phyloP scores from a whole-genome alignment of 2,888 invertebrate species.

The Asteroscopus sphinx region DNA sequence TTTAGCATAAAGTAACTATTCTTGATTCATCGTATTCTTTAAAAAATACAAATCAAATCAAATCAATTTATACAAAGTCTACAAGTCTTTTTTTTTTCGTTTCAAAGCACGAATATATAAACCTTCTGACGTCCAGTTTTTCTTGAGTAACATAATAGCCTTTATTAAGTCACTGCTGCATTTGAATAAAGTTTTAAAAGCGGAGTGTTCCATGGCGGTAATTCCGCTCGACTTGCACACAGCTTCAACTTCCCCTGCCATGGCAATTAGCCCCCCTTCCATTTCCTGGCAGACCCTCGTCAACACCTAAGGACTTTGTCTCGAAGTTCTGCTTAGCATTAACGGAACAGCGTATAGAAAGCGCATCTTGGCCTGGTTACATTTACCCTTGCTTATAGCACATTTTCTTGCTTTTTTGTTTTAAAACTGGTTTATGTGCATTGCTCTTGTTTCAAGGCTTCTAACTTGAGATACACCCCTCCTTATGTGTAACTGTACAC shows the following conservation, averaged over 20 bases:
- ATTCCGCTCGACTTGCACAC: constrained; percentile 24
- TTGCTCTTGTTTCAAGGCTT: no score
- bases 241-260: constrained; percentile 31
- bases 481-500: no score
- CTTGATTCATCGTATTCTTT: not conserved
- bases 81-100: constrained; percentile 3
- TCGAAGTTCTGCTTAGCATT: constrained; percentile 17
- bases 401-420: no score
- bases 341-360: no score
- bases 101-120: constrained; percentile 14
- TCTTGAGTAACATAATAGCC: constrained; percentile 44
- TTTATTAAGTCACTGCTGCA: constrained; percentile 44
- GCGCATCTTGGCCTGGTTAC: no score
- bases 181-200: constrained; percentile 53
- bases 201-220: constrained; percentile 40
- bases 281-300: constrained; percentile 20
- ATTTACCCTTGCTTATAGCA: no score
- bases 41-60: no score
- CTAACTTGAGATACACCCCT: no score
- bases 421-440: no score
- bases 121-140: constrained; percentile 22
- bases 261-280: constrained; percentile 38
- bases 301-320: constrained; percentile 23
- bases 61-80: no score
- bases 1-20: no score